phyloP scores from a whole-genome alignment of 2,797 vertebrate genomes.

The Poeciliopsis presidionis region DNA sequence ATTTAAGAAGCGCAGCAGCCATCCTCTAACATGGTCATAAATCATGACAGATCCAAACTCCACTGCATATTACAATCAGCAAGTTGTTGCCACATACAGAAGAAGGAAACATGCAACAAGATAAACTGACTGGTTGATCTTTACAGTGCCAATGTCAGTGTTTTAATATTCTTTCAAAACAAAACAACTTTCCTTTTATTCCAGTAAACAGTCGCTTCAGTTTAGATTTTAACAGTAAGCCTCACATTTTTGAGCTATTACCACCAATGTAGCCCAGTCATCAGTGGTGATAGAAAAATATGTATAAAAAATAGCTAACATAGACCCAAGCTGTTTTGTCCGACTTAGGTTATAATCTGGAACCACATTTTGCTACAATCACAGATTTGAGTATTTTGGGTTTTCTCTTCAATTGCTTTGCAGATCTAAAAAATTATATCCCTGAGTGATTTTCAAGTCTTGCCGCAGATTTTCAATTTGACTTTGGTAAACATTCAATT shows the following conservation, averaged over 20 bases:
- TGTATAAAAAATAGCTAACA: too few species aligned
- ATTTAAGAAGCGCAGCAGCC: slow-evolving; percentile 8
- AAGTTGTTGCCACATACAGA: slow-evolving; percentile 17
- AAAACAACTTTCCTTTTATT: neutral
- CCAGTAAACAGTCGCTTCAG: neutral
- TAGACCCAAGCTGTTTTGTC: neutral
- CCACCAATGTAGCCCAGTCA: neutral
- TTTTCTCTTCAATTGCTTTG: neutral
- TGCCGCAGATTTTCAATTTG: neutral
- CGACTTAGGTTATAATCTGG: neutral
- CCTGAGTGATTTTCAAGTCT: neutral
- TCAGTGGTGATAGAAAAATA: neutral
- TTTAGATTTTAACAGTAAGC: neutral
- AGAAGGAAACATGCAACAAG: slow-evolving; percentile 1
- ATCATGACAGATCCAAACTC: slow-evolving; percentile 31
- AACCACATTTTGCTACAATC: neutral
- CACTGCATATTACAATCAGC: neutral
- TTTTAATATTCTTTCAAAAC: neutral
- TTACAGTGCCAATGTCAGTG: neutral
- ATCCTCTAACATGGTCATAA: slow-evolving; percentile 11
- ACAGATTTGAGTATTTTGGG: neutral
- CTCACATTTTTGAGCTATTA: neutral
- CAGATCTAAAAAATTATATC: neutral
- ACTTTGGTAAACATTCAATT: neutral
- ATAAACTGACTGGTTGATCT: neutral